These are phyloP conservation scores for Dermatemys mawii DNA, from an alignment of 2,113 vertebrate genomes.

Conservation along the genomic window DNA sequence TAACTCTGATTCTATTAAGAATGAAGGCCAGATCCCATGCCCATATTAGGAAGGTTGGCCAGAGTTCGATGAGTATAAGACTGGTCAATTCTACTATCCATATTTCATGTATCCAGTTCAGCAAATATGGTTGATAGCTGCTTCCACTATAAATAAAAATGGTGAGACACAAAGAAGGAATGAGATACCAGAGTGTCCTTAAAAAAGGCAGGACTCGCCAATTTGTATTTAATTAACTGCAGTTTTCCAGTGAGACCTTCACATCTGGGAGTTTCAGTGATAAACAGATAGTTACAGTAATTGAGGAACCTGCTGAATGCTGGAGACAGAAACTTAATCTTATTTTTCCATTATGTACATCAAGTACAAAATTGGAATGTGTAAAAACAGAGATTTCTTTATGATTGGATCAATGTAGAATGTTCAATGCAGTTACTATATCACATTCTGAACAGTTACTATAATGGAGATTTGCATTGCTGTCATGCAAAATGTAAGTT, in stretches of 20 bases:
- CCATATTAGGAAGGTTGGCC: background rate
- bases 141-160: background rate
- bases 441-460: background rate
- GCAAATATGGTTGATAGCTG: background rate
- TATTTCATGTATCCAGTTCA: background rate
- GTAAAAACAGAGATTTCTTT: slow-evolving; percentile 5
- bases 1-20: background rate
- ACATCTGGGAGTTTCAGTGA: background rate
- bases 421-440: background rate
- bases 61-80: background rate
- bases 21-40: background rate
- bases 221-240: background rate
- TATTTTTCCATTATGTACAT: background rate
- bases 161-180: background rate
- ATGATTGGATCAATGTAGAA: slow-evolving; percentile 22
- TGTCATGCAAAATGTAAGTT: background rate
- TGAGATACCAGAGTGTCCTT: background rate
- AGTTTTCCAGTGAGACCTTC: background rate
- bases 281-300: background rate
- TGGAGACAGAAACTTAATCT: background rate
- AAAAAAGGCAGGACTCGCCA: background rate
- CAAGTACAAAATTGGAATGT: background rate
- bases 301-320: background rate
- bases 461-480: background rate
- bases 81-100: background rate